These are phyloP conservation scores for Myotis planiceps DNA, from an alignment of 2,797 vertebrate genomes.

Conservation along the genomic window DNA sequence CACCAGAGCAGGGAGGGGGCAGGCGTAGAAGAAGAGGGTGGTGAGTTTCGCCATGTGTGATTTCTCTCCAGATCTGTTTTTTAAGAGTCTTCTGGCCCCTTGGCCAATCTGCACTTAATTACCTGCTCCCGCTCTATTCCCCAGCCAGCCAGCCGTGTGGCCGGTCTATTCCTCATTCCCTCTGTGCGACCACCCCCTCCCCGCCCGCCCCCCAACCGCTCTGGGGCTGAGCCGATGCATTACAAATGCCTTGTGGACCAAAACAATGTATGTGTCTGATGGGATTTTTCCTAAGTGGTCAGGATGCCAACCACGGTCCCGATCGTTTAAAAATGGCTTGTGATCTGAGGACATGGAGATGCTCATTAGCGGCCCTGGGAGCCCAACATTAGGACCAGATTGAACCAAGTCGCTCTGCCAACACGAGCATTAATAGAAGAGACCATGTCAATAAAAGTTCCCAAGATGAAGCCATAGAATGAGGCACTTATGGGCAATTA, in stretches of 20 bases:
- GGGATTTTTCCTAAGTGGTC: constrained; percentile 47
- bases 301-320: constrained; percentile 60
- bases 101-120: constrained; percentile 76
- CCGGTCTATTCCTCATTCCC: not conserved
- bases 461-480: constrained; percentile 81
- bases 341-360: constrained; percentile 78
- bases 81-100: constrained; percentile 55
- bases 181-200: not conserved
- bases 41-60: constrained; percentile 54
- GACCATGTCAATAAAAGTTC: constrained; percentile 84
- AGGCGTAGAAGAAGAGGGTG: not conserved
- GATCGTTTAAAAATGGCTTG: constrained; percentile 80
- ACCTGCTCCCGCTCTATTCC: not conserved
- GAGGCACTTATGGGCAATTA: constrained; percentile 86
- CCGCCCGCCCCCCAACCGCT: not conserved
- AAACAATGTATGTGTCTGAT: fast-evolving
- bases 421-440: constrained; percentile 83
- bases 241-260: constrained; percentile 55
- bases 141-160: constrained; percentile 35
- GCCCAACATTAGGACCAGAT: constrained; percentile 81
- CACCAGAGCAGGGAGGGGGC: not conserved
- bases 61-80: constrained; percentile 64
- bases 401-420: constrained; percentile 82
- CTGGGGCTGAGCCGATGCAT: constrained; percentile 38
- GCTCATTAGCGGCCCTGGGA: constrained; percentile 84